Percentiles rank a stretch among this genome's conserved stretches.
Conservation (phyloP, 2,888 invertebrate species). For the Leptopilina drosophilae region DNA sequence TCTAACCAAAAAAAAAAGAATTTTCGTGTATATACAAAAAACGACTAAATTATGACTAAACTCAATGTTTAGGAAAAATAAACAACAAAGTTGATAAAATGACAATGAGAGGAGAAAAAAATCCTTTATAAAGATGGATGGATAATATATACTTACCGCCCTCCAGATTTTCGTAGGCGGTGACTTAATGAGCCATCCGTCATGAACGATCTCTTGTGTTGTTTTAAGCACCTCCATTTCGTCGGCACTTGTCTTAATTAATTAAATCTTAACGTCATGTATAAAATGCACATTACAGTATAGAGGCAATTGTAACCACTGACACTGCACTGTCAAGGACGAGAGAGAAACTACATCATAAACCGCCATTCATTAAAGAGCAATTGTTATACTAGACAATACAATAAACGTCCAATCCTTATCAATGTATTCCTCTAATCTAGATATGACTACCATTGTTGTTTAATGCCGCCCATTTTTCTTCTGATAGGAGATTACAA, state of each 20-base stretch:
- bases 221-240: slow-evolving; percentile 75
- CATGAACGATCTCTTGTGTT: slow-evolving; percentile 86
- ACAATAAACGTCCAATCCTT: slow-evolving; percentile 32
- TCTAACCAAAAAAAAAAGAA: neutral
- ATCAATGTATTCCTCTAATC: neutral
- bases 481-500: neutral
- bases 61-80: neutral
- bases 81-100: slow-evolving; percentile 28
- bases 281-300: slow-evolving; percentile 54
- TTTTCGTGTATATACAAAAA: neutral
- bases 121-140: slow-evolving; percentile 19
- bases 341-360: slow-evolving; percentile 51
- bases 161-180: slow-evolving; percentile 96
- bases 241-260: slow-evolving; percentile 38
- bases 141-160: slow-evolving; percentile 85
- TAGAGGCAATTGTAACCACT: slow-evolving; percentile 56
- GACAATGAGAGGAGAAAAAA: slow-evolving; percentile 11
- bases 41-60: no score
- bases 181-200: slow-evolving; percentile 97
- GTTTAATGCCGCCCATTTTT: slow-evolving; percentile 9
- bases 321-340: slow-evolving; percentile 52
- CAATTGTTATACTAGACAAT: slow-evolving; percentile 33
- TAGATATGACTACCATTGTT: slow-evolving; percentile 31
- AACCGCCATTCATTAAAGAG: slow-evolving; percentile 51
- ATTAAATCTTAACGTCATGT: slow-evolving; percentile 33